Evolutionary conservation across 1,140 invertebrate species (phyloP).

Genomic region (Drosophila eugracilis): DNA sequence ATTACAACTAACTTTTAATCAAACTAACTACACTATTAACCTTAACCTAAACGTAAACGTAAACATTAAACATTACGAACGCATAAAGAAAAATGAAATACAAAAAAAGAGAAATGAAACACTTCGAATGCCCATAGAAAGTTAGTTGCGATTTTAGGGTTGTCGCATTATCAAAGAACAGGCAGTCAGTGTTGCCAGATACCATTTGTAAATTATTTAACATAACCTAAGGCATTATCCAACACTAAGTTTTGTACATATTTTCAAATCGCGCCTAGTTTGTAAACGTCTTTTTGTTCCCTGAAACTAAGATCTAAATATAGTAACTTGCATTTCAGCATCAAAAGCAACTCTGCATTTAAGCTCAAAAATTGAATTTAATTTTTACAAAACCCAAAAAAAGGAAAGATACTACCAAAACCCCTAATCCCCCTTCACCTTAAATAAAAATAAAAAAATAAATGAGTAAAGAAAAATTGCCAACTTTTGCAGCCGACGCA

Average conservation of each 20-base stretch:
- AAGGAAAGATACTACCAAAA: conserved; percentile 24
- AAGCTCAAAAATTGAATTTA: conserved; percentile 81
- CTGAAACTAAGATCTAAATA: conserved; percentile 45
- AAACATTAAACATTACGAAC: conserved; percentile 49
- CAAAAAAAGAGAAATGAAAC: conserved; percentile 26
- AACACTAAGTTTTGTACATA: conserved; percentile 78
- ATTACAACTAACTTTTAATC: conserved; percentile 81
- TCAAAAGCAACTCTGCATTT: conserved; percentile 72
- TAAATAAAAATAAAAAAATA: too few species aligned
- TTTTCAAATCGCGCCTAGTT: conserved; percentile 69
- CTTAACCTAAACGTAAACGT: conserved; percentile 77
- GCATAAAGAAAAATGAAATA: conserved; percentile 33
- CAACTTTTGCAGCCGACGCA: conserved; percentile 64
- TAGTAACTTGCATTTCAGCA: conserved; percentile 72
- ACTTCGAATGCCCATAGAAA: conserved; percentile 59
- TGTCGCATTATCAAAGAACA: conserved; percentile 63
- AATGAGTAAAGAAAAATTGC: conserved; percentile 45
- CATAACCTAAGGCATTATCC: conserved; percentile 68
- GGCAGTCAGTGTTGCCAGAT: conserved; percentile 58
- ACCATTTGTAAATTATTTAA: conserved; percentile 82
- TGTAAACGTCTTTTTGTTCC: conserved; percentile 51
- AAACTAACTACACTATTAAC: conserved; percentile 80
- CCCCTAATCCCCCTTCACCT: conserved; percentile 7
- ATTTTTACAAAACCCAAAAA: conserved; percentile 66
- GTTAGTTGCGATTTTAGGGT: conserved; percentile 48